Conservation (phyloP, 2,888 invertebrate genomes). For the Conomelus anceps region DNA sequence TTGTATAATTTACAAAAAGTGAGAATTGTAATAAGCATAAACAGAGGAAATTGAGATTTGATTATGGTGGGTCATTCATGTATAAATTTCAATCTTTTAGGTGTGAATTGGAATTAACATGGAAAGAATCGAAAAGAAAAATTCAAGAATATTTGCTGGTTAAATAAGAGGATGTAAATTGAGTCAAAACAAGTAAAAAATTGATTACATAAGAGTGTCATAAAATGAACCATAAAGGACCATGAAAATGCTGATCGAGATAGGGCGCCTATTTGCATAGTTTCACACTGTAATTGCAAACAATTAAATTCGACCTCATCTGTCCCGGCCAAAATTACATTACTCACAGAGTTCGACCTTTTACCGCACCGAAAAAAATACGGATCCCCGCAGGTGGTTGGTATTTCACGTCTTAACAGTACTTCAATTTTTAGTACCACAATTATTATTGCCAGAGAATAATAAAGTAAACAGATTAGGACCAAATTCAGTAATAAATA, state of each 20-base stretch:
- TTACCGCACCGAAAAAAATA: background rate
- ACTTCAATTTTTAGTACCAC: background rate
- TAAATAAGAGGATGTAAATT: too few species aligned
- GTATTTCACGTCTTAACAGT: background rate
- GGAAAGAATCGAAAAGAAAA: too few species aligned
- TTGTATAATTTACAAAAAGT: too few species aligned
- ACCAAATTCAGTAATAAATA: background rate
- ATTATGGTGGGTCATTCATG: too few species aligned
- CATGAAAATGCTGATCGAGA: background rate
- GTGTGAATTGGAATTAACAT: too few species aligned
- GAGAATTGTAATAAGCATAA: too few species aligned
- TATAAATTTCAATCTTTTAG: too few species aligned
- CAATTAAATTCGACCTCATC: background rate
- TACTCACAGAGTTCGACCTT: background rate
- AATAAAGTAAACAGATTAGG: background rate
- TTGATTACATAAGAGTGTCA: too few species aligned
- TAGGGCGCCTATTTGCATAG: background rate
- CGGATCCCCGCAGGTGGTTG: background rate
- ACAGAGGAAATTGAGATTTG: too few species aligned
- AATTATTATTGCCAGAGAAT: background rate
- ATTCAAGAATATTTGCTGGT: too few species aligned
- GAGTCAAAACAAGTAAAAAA: too few species aligned
- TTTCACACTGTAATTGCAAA: background rate
- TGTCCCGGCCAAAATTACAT: background rate
- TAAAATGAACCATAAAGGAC: too few species aligned